These are phyloP conservation scores for Drosophila arizonae DNA, from an alignment of 1,140 invertebrate species.

Conservation along the genomic window DNA sequence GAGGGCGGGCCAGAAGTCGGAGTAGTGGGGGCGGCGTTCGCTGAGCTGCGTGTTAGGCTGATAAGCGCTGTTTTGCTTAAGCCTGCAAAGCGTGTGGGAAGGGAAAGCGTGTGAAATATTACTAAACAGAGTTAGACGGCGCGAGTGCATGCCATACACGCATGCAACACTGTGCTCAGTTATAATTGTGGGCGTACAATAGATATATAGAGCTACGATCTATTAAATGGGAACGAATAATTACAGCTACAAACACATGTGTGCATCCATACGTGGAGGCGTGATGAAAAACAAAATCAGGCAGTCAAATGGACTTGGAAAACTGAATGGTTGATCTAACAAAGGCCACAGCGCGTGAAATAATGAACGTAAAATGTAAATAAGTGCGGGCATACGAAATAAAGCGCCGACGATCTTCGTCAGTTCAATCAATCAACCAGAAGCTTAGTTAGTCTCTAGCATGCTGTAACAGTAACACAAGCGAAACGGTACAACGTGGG, in stretches of 20 bases:
- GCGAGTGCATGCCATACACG: slow-evolving; percentile 23
- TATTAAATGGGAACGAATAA: slow-evolving; percentile 13
- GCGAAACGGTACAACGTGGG: slow-evolving; percentile 17
- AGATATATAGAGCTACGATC: slow-evolving; percentile 58
- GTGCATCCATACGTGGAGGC: not conserved
- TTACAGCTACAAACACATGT: not conserved
- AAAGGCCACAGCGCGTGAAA: slow-evolving; percentile 1
- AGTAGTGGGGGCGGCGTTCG: slow-evolving; percentile 84
- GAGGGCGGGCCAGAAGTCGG: slow-evolving; percentile 87
- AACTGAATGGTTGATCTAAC: slow-evolving; percentile 8
- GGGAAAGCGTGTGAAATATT: slow-evolving; percentile 71
- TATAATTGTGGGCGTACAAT: slow-evolving; percentile 72
- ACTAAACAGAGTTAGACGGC: slow-evolving; percentile 39
- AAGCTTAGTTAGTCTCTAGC: not conserved
- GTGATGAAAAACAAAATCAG: slow-evolving; percentile 23
- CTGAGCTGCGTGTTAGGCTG: slow-evolving; percentile 85
- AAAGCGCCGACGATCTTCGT: not conserved
- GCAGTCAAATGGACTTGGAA: slow-evolving; percentile 1
- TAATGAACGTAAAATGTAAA: slow-evolving; percentile 19
- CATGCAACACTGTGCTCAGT: slow-evolving; percentile 49
- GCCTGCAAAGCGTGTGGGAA: slow-evolving; percentile 84
- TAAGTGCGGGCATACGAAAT: slow-evolving; percentile 7
- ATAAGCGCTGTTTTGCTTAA: slow-evolving; percentile 91
- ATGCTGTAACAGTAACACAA: slow-evolving; percentile 18
- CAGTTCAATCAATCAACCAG: not conserved